These are phyloP conservation scores for Pseudochaenichthys georgianus DNA, from an alignment of 2,797 vertebrate species.

Conservation along the genomic window DNA sequence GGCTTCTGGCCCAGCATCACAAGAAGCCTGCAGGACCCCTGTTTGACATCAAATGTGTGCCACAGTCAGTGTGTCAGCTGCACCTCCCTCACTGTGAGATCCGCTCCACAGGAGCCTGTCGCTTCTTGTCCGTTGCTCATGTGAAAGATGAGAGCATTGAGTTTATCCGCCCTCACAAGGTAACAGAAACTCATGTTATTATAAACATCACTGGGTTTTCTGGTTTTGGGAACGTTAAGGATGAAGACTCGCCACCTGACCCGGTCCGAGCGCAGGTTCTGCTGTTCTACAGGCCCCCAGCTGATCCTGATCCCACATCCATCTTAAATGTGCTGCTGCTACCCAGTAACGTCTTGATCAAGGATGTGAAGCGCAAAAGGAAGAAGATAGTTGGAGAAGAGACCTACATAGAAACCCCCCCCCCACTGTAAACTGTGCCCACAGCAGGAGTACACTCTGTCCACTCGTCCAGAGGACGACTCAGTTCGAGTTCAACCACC, in stretches of 20 bases:
- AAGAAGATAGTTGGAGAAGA: constrained; percentile 21
- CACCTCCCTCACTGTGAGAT: constrained; percentile 62
- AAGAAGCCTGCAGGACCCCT: constrained; percentile 64
- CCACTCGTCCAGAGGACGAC: constrained; percentile 7
- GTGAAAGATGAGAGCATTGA: constrained; percentile 16
- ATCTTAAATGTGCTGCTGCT: constrained; percentile 41
- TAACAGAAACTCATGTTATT: constrained; percentile 50
- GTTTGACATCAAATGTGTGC: constrained; percentile 52
- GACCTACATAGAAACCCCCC: constrained; percentile 11
- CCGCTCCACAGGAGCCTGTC: constrained; percentile 18
- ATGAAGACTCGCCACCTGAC: constrained; percentile 13
- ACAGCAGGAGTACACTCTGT: constrained; percentile 29
- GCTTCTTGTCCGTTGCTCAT: constrained; percentile 43
- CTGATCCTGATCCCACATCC: not conserved
- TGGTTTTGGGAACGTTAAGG: constrained; percentile 17
- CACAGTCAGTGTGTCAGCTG: constrained; percentile 43
- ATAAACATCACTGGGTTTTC: constrained; percentile 44
- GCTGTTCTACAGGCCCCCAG: constrained; percentile 41
- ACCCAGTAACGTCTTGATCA: constrained; percentile 6
- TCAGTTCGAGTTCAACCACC: constrained; percentile 31
- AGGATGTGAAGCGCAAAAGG: constrained; percentile 10
- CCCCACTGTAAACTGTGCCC: constrained; percentile 44
- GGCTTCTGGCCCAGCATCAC: constrained; percentile 19
- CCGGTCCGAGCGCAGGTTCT: constrained; percentile 45
- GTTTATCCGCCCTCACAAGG: constrained; percentile 16